A percentile compares a stretch with the other conserved stretches of the same genome.
phyloP scores from a whole-genome alignment of 2,113 vertebrate species.

The Salvelinus alpinus region DNA sequence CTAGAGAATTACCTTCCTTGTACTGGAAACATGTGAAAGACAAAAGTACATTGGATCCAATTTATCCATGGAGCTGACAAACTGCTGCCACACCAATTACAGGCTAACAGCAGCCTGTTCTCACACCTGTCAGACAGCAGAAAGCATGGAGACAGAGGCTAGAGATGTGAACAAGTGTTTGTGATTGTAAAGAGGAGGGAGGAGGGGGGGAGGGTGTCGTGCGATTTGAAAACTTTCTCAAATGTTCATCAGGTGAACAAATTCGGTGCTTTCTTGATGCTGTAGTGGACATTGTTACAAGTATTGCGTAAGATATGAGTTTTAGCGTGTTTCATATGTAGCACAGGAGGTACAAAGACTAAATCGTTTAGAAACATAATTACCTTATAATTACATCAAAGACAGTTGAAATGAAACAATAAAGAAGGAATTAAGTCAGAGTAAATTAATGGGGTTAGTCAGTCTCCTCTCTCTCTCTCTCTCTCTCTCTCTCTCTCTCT shows the following conservation, averaged over 20 bases:
- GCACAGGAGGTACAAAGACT: neutral
- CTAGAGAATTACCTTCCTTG: constrained; percentile 30
- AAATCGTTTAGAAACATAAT: neutral
- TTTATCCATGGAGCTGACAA: constrained; percentile 64
- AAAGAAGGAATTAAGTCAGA: neutral
- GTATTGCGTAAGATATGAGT: neutral
- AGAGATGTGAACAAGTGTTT: constrained; percentile 14
- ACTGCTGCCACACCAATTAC: constrained; percentile 75
- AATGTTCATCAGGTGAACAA: neutral
- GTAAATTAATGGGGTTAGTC: neutral
- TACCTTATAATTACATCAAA: neutral
- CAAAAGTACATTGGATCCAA: constrained; percentile 44
- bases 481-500: too few relatives aligned
- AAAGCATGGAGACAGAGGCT: constrained; percentile 41
- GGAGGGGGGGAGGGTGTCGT: neutral
- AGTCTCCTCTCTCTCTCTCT: neutral
- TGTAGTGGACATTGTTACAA: neutral
- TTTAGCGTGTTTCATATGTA: too few relatives aligned
- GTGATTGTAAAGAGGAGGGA: neutral
- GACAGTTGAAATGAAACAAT: neutral
- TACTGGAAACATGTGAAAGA: neutral
- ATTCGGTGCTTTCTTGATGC: neutral
- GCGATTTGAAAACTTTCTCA: neutral
- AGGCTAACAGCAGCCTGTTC: constrained; percentile 60
- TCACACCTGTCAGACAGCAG: constrained; percentile 67